Percentiles rank a stretch among this genome's conserved stretches.
Conservation (phyloP, 2,797 vertebrate genomes). For the Gymnothorax javanicus region DNA sequence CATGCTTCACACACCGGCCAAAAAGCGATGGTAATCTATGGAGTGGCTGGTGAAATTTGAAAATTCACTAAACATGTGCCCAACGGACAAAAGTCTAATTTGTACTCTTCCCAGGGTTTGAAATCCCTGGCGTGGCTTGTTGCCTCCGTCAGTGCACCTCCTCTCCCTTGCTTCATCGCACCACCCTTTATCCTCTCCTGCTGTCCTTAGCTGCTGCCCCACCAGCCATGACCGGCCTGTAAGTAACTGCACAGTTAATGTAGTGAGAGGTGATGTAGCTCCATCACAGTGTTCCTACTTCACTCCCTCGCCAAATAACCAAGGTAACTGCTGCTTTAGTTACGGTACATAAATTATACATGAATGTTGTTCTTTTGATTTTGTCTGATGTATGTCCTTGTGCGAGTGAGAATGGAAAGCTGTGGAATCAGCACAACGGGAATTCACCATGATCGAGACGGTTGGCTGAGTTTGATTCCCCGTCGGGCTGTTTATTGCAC, state of each 20-base stretch:
- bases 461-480: not conserved
- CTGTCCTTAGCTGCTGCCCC: not conserved
- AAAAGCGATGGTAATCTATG: no score
- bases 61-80: no score
- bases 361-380: not conserved
- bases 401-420: not conserved
- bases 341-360: constrained; percentile 26
- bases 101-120: no score
- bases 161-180: not conserved
- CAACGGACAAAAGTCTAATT: no score
- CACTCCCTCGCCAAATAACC: constrained; percentile 12
- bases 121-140: not conserved
- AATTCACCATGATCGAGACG: not conserved
- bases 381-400: not conserved
- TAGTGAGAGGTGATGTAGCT: not conserved
- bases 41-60: no score
- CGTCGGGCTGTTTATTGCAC: constrained; percentile 41
- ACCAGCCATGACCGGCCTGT: not conserved
- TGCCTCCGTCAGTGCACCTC: not conserved
- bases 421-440: not conserved
- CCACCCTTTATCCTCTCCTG: not conserved
- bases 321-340: constrained; percentile 9
- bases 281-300: not conserved
- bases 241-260: not conserved
- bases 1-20: no score